These are phyloP conservation scores for Coreius guichenoti DNA, from an alignment of 2,797 vertebrate species.

Conservation along the genomic window DNA sequence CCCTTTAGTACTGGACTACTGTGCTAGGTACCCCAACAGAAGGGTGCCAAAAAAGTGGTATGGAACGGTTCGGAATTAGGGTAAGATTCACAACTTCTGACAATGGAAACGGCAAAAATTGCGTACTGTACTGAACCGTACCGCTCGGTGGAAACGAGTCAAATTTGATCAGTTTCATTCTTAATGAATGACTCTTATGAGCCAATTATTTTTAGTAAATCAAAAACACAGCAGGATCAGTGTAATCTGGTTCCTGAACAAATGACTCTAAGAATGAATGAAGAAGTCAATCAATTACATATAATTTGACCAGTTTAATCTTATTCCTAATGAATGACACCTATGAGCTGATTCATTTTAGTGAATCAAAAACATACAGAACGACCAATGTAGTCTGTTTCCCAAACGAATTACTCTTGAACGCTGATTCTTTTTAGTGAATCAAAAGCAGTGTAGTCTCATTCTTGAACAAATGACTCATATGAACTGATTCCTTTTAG, in stretches of 20 bases:
- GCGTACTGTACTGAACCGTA: no score
- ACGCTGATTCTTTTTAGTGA: neutral
- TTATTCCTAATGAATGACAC: neutral
- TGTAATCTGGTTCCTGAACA: neutral
- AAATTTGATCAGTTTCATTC: neutral
- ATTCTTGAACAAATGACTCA: neutral
- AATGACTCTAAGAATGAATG: neutral
- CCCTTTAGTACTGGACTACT: no score
- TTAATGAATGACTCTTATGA: neutral
- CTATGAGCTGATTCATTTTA: neutral
- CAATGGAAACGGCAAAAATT: no score
- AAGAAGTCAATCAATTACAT: neutral
- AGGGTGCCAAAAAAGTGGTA: no score
- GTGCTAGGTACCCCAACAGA: no score
- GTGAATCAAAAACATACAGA: neutral
- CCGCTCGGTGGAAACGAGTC: no score
- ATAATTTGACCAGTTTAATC: neutral
- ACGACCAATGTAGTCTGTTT: neutral
- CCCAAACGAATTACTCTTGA: neutral
- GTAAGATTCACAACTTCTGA: no score
- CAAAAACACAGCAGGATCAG: neutral
- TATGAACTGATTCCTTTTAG: neutral
- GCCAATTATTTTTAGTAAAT: neutral
- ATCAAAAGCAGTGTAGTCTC: neutral
- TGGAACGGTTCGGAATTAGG: no score